A percentile compares a stretch with the other conserved stretches of the same genome.
Conservation (phyloP, 1,140 invertebrate species). For the Triops longicaudatus region DNA sequence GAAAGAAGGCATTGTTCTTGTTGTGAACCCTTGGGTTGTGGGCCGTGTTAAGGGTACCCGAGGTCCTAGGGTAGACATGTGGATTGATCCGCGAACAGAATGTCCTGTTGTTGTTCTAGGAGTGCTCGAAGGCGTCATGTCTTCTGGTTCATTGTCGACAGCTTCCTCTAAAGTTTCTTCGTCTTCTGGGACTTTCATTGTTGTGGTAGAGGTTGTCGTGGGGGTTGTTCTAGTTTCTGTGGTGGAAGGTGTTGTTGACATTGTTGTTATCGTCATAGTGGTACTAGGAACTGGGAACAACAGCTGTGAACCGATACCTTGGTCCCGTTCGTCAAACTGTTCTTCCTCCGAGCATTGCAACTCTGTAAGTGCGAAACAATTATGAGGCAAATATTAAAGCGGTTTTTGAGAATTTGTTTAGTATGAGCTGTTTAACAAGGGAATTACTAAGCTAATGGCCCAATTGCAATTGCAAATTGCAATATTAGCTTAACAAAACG, state of each 20-base stretch:
- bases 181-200: not conserved
- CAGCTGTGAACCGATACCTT: not conserved
- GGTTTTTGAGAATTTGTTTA: not conserved
- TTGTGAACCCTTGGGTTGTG: constrained; percentile 34
- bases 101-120: not conserved
- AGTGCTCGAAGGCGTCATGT: constrained; percentile 15
- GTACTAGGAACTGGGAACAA: not conserved
- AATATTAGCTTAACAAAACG: too few species aligned
- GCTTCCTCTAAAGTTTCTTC: constrained; percentile 18
- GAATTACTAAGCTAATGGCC: too few species aligned
- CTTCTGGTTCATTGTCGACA: constrained; percentile 32
- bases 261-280: constrained; percentile 8
- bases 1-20: constrained; percentile 36
- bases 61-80: not conserved
- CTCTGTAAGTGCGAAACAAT: not conserved
- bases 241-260: not conserved
- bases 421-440: too few species aligned
- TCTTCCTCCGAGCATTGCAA: constrained; percentile 18
- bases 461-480: too few species aligned
- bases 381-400: not conserved
- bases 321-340: not conserved
- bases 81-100: not conserved
- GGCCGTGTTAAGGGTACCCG: not conserved
- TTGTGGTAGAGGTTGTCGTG: not conserved
- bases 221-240: not conserved